These are phyloP conservation scores for Raphicerus campestris DNA, from an alignment of 2,113 vertebrate species.

Conservation along the genomic window DNA sequence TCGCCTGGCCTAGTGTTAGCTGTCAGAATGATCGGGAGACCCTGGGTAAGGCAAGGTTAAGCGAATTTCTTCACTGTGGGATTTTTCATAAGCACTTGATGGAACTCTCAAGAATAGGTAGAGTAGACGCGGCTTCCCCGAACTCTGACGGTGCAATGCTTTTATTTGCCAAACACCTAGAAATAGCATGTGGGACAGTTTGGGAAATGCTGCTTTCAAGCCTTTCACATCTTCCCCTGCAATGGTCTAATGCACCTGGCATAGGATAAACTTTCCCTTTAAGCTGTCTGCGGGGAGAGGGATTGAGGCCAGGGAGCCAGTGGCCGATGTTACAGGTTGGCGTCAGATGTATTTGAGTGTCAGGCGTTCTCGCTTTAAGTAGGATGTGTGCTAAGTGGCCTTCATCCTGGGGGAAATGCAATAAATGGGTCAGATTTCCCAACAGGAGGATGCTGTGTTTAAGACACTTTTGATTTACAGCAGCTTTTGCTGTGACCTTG, in stretches of 20 bases:
- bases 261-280: background rate
- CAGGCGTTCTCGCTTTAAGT: background rate
- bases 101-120: background rate
- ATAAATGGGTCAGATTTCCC: conserved; percentile 74
- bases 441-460: conserved; percentile 64
- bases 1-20: no score
- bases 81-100: background rate
- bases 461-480: conserved; percentile 78
- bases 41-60: background rate
- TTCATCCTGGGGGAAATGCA: background rate
- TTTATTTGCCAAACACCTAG: background rate
- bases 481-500: conserved; percentile 76
- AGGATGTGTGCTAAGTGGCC: background rate
- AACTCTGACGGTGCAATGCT: background rate
- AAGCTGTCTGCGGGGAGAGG: fast-evolving
- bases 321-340: fast-evolving
- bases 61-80: background rate
- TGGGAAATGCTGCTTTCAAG: background rate
- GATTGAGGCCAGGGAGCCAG: background rate
- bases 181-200: background rate
- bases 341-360: background rate
- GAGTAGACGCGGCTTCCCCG: fast-evolving
- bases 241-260: background rate
- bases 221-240: background rate
- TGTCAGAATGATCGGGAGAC: background rate